Percentiles rank a stretch among this genome's conserved stretches.
phyloP scores from a whole-genome alignment of 2,888 invertebrate species.

The Hesperia comma region DNA sequence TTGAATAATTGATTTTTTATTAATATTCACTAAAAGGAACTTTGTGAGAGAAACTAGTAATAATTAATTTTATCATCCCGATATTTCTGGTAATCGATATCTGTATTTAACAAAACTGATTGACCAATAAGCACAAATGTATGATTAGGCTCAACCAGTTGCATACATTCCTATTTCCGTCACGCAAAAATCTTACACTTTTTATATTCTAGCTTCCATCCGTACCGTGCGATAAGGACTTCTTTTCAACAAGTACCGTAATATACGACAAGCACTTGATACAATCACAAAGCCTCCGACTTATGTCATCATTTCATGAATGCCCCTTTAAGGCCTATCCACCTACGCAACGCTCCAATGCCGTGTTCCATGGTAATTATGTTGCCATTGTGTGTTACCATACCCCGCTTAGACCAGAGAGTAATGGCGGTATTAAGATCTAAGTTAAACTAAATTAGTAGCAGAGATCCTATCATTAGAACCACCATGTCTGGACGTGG shows the following conservation, averaged over 20 bases:
- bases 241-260: no score
- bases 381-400: conserved; percentile 2
- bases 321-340: conserved; percentile 7
- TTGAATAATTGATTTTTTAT: background rate
- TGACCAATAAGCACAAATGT: no score
- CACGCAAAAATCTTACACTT: no score
- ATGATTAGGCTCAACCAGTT: no score
- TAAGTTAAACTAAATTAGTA: conserved; percentile 8
- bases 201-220: no score
- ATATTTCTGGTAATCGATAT: no score
- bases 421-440: conserved; percentile 12
- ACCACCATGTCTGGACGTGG: background rate
- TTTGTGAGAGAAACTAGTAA: no score
- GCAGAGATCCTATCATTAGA: conserved; percentile 2
- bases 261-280: background rate
- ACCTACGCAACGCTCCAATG: conserved; percentile 3
- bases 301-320: conserved; percentile 10
- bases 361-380: conserved; percentile 9
- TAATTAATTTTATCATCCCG: no score
- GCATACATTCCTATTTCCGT: no score
- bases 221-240: no score
- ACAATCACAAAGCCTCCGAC: background rate
- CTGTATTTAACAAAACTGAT: no score
- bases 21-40: no score
- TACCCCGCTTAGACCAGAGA: background rate